Percentiles rank a stretch among this genome's conserved stretches.
These are phyloP conservation scores for Sylvia borin DNA, from an alignment of 2,797 vertebrate genomes.

Conservation along the genomic window DNA sequence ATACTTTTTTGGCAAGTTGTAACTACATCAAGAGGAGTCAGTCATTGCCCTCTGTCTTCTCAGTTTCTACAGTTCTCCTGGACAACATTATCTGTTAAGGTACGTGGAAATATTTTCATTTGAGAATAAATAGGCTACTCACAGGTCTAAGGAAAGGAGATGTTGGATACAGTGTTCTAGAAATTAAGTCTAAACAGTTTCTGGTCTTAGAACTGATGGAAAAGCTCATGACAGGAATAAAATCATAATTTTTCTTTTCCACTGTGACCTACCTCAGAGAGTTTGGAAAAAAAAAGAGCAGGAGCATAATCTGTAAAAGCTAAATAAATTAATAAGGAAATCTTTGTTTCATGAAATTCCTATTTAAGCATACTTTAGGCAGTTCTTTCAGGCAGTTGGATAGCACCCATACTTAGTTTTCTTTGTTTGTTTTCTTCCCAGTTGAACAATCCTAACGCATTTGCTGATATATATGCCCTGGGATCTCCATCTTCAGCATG, in stretches of 20 bases:
- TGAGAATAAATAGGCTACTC: background rate
- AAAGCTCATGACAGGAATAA: background rate
- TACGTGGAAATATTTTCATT: background rate
- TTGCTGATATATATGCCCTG: background rate
- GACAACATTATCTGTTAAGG: background rate
- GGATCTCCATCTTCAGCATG: background rate
- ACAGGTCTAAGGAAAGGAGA: background rate
- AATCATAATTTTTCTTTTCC: background rate
- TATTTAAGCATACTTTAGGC: background rate
- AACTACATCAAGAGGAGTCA: background rate
- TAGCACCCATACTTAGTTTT: background rate
- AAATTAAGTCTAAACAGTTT: background rate
- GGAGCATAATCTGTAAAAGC: background rate
- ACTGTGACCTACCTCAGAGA: background rate
- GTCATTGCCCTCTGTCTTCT: background rate
- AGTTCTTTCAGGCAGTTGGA: background rate
- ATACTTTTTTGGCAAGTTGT: background rate
- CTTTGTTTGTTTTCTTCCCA: background rate
- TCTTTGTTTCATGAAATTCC: background rate
- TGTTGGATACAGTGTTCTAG: background rate
- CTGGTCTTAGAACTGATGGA: background rate
- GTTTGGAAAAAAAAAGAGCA: background rate
- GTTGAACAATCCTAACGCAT: background rate
- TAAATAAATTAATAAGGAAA: background rate
- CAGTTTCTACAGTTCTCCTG: background rate